Conservation (phyloP, 1,140 invertebrate species). For the Chlorops oryzae region DNA sequence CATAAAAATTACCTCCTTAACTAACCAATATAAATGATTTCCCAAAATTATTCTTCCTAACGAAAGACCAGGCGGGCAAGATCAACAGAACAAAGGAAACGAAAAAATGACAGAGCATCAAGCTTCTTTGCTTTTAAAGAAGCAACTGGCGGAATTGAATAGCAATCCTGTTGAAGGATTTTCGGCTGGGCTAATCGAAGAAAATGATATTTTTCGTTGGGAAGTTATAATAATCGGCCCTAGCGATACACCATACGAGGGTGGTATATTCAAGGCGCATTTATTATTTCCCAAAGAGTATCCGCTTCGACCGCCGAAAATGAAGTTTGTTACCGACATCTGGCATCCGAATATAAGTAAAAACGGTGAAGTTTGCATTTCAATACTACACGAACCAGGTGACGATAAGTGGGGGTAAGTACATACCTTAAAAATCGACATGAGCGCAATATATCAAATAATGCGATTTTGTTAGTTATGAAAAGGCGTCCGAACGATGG, state of each 20-base stretch:
- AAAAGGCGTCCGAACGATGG: slow-evolving; percentile 97
- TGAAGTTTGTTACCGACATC: slow-evolving; percentile 99
- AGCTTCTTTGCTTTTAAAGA: slow-evolving; percentile 87
- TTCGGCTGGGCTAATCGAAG: slow-evolving; percentile 94
- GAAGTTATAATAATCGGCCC: slow-evolving; percentile 98
- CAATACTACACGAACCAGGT: slow-evolving; percentile 97
- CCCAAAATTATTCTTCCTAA: background rate
- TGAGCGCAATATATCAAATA: too few relatives aligned
- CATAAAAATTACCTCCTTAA: background rate
- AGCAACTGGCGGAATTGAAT: slow-evolving; percentile 92
- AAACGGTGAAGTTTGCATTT: slow-evolving; percentile 96
- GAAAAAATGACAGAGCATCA: slow-evolving; percentile 79
- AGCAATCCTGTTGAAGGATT: slow-evolving; percentile 81
- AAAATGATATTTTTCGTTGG: slow-evolving; percentile 96
- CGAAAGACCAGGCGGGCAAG: background rate
- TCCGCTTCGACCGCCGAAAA: slow-evolving; percentile 93
- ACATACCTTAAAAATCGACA: too few relatives aligned
- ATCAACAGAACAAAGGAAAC: background rate
- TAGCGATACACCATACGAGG: slow-evolving; percentile 94
- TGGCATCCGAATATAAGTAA: slow-evolving; percentile 99
- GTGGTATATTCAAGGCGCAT: slow-evolving; percentile 94
- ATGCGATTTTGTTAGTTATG: too few relatives aligned
- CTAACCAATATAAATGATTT: too few relatives aligned
- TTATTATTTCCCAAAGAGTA: slow-evolving; percentile 97
- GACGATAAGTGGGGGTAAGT: slow-evolving; percentile 88